Evolutionary conservation across 2,888 invertebrate species (phyloP).

Genomic region (Polymixis lichenea): DNA sequence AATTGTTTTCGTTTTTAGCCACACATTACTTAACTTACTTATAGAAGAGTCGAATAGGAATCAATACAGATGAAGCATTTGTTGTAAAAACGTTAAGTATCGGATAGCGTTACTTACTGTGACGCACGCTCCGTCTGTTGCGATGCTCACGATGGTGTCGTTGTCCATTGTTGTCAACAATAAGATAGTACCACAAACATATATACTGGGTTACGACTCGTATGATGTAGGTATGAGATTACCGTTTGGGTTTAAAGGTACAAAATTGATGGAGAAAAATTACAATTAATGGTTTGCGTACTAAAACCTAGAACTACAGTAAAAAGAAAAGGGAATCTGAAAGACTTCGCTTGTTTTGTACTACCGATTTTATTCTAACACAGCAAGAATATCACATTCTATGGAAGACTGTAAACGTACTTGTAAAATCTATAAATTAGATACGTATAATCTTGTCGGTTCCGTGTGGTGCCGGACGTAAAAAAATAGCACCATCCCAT

Average conservation of each 20-base stretch:
- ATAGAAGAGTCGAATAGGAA: neutral
- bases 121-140: conserved; percentile 62
- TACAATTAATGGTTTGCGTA: neutral
- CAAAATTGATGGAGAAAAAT: neutral
- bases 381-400: neutral
- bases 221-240: no score
- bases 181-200: neutral
- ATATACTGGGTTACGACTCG: neutral
- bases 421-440: neutral
- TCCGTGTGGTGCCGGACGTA: no score
- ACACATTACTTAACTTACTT: neutral
- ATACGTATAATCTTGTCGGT: no score
- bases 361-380: neutral
- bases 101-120: conserved; percentile 65
- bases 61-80: conserved; percentile 37
- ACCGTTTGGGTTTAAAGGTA: neutral
- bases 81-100: conserved; percentile 55
- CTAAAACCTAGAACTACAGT: neutral
- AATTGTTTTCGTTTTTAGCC: neutral
- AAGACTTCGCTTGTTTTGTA: neutral
- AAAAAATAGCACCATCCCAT: no score
- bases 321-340: neutral
- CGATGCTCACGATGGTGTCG: conserved; percentile 58
- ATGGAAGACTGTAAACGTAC: neutral
- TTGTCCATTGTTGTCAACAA: conserved; percentile 72